Evolutionary conservation across 2,113 vertebrate species (phyloP).

Genomic region (Rhipidura dahli): DNA sequence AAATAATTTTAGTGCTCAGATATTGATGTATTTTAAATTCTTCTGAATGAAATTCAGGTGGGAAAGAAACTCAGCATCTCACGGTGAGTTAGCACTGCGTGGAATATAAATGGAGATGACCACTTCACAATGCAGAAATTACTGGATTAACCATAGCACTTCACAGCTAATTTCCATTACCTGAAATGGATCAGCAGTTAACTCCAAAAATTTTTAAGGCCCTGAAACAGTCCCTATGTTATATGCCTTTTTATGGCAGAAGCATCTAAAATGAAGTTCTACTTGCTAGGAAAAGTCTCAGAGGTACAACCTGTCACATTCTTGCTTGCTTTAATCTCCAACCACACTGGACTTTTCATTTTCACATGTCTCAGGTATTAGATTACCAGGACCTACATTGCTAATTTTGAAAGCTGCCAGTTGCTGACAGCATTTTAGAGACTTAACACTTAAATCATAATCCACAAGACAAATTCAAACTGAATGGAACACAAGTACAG

Average conservation of each 20-base stretch:
- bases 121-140: neutral
- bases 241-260: neutral
- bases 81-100: neutral
- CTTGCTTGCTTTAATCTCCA: neutral
- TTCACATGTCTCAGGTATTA: neutral
- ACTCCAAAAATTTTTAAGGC: neutral
- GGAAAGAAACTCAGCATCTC: neutral
- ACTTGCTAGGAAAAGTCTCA: neutral
- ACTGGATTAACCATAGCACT: neutral
- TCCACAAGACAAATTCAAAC: neutral
- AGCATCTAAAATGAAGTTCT: neutral
- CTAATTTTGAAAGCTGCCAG: constrained; percentile 17
- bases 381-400: neutral
- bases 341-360: neutral
- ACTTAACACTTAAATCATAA: neutral
- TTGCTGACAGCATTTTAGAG: neutral
- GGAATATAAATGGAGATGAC: neutral
- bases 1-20: neutral
- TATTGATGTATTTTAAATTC: neutral
- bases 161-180: neutral
- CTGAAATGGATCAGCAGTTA: neutral
- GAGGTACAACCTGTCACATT: neutral
- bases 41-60: neutral
- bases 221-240: neutral
- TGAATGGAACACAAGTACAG: neutral